Evolutionary conservation across 2,113 vertebrate species (phyloP).

Genomic region (Phyllostomus hastatus): DNA sequence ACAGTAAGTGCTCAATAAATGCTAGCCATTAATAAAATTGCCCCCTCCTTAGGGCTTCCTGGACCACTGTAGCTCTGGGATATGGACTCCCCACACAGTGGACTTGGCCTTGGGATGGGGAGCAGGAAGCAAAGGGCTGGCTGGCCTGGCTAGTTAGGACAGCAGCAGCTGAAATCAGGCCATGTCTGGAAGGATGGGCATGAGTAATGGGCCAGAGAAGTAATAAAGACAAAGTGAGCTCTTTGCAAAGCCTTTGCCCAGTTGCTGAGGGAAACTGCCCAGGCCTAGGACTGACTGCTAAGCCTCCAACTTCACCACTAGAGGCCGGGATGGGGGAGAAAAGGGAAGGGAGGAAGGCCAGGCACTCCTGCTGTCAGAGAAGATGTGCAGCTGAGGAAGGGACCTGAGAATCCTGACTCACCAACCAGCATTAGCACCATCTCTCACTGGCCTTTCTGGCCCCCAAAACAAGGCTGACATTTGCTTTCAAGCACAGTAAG

Average conservation of each 20-base stretch:
- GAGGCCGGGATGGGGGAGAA: not conserved
- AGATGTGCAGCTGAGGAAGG: not conserved
- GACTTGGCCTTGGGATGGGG: not conserved
- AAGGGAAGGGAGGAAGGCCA: not conserved
- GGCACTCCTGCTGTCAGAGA: not conserved
- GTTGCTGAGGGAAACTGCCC: no score
- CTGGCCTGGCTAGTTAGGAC: not conserved
- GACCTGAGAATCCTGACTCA: not conserved
- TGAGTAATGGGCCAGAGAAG: not conserved
- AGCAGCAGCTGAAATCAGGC: not conserved
- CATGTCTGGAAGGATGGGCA: not conserved
- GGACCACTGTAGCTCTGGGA: not conserved
- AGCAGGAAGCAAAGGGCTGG: not conserved
- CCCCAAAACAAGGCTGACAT: not conserved
- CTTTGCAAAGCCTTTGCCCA: not conserved
- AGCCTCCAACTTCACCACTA: not conserved
- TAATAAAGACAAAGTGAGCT: not conserved
- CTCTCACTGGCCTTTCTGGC: not conserved
- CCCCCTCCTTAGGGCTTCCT: not conserved
- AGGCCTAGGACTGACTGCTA: not conserved
- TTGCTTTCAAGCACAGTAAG: not conserved
- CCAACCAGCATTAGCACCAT: accelerated
- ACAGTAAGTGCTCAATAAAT: not conserved
- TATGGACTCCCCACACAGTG: not conserved
- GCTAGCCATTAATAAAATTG: not conserved